Base-by-base conservation (phyloP, 1,140 invertebrate genomes). In the Trissolcus basalis region DNA sequence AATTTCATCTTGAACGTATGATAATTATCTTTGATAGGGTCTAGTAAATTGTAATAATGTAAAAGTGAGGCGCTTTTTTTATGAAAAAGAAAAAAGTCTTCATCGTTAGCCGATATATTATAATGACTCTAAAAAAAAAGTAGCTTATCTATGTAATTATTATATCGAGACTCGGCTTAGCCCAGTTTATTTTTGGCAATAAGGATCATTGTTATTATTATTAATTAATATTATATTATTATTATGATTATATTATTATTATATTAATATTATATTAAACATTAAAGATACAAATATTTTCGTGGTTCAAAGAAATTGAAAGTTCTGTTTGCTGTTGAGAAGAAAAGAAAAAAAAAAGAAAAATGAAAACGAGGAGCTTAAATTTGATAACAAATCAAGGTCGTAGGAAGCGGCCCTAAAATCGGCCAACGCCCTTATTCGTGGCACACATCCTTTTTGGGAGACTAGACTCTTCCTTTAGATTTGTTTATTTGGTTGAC, bases 401-500 rank as follows among this genome's bases (percentile, higher is more conserved):
- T 76, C 72, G 72, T 76, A 76, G 72, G 72, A 76, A 76, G 72
- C 72, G 72, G 72, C 72, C 72, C 72, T 76, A 59, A 58, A 81
- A 79, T 79, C 78, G 81, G 82, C 76, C 80, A 83, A 81, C 79
- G 82, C 81, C 81, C 79, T 79, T 76, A 80, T 81, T 82, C 79
- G 81, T 76, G 79, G 78, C 75, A 81, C 78, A 79, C 80, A 80
- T 83, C 78, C 71, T 81, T 74, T 73, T 74, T 80, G 81, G 78
- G 73, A 81, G 72, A 80, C 76, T 82, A 75, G 80, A 80, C 78
- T 80, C 73, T 82, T 82, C 76, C 67, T 67, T 60, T 77, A 77
- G 60, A 65, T 60, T 73, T 65, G 65, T 65, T 65, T 65, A 58
- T 85, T 83, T 86, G 88, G 86, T 83, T 82, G 82, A 85, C 81